A percentile compares a stretch with the other conserved stretches of the same genome.
Conservation (phyloP, 2,797 vertebrate species). For the Scarus forsteni region DNA sequence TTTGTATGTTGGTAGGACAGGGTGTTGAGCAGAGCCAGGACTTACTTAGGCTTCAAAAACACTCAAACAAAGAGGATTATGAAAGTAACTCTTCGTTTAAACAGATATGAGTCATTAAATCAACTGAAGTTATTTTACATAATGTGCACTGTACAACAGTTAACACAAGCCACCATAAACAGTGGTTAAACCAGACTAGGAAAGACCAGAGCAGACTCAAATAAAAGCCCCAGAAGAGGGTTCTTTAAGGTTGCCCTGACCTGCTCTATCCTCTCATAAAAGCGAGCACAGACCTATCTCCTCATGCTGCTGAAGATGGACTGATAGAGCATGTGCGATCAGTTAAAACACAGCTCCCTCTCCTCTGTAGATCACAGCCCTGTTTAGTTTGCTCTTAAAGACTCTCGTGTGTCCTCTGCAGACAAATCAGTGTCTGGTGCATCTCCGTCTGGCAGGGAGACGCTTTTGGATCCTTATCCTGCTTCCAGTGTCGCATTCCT, state of each 20-base stretch:
- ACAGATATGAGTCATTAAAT: too few species aligned
- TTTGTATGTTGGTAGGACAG: too few species aligned
- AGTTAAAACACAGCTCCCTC: constrained; percentile 22
- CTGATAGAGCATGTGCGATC: constrained; percentile 27
- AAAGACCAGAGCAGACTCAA: not conserved
- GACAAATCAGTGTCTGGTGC: constrained; percentile 38
- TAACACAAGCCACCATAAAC: not conserved
- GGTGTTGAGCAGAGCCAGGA: too few species aligned
- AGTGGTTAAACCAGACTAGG: not conserved
- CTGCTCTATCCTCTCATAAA: not conserved
- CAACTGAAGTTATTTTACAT: too few species aligned
- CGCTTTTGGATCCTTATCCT: constrained; percentile 47
- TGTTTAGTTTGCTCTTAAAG: constrained; percentile 17
- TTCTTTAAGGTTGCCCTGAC: constrained; percentile 14
- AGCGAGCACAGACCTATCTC: not conserved
- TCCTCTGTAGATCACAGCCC: not conserved
- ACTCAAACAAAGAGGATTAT: too few species aligned
- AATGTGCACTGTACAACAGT: not conserved
- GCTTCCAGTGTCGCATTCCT: constrained; percentile 47
- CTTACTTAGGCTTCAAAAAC: too few species aligned
- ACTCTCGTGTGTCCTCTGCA: constrained; percentile 29
- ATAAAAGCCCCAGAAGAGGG: not conserved
- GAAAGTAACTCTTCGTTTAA: too few species aligned
- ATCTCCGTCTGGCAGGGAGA: constrained; percentile 39
- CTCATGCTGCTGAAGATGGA: constrained; percentile 3